These are phyloP conservation scores for Pogonognathellus flavescens DNA, from an alignment of 1,140 invertebrate species.

Conservation along the genomic window DNA sequence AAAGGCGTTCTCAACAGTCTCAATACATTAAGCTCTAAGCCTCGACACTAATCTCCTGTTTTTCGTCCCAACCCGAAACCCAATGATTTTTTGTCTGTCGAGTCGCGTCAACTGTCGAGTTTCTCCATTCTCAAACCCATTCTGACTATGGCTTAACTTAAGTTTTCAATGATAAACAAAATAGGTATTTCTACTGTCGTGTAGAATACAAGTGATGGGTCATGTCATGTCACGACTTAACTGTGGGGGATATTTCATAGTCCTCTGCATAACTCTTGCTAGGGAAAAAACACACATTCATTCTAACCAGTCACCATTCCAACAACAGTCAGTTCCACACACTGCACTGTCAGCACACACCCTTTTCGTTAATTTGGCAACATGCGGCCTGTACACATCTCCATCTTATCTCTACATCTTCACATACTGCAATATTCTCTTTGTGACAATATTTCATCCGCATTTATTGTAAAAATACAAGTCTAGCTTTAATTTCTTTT, in stretches of 20 bases:
- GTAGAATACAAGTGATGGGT: neutral
- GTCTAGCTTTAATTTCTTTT: too few relatives aligned
- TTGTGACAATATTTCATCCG: too few relatives aligned
- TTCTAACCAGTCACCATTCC: neutral
- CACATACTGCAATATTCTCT: too few relatives aligned
- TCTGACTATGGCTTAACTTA: neutral
- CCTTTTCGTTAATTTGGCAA: too few relatives aligned
- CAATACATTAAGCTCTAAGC: constrained; percentile 35
- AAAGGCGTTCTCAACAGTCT: constrained; percentile 42
- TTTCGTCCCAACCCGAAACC: constrained; percentile 22
- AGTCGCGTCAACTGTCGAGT: constrained; percentile 10
- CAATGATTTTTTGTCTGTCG: constrained; percentile 30
- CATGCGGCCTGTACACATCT: too few relatives aligned
- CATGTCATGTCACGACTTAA: constrained; percentile 28
- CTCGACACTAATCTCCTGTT: constrained; percentile 43
- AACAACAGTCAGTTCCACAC: neutral
- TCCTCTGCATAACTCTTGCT: neutral
- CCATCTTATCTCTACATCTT: too few relatives aligned
- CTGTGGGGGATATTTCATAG: constrained; percentile 5
- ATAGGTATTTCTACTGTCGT: too few relatives aligned
- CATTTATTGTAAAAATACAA: too few relatives aligned
- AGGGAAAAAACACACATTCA: constrained; percentile 10
- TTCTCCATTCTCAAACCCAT: constrained; percentile 4
- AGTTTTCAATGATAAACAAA: neutral
- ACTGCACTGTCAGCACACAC: neutral